Evolutionary conservation across 2,113 vertebrate genomes (phyloP).

Genomic region (Urocitellus parryii): DNA sequence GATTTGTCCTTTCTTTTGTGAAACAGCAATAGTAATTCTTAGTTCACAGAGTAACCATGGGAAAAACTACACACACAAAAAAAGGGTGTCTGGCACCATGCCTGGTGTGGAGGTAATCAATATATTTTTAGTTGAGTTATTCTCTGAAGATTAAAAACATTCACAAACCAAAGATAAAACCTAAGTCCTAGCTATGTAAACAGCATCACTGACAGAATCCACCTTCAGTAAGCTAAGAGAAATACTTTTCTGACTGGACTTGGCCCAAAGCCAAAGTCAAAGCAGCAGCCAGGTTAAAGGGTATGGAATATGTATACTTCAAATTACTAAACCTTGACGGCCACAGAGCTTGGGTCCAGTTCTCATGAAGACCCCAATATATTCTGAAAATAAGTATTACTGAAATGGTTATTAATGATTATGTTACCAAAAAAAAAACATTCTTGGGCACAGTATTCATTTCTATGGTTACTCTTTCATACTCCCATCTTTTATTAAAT

Average conservation of each 20-base stretch:
- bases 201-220: neutral
- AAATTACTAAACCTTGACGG: neutral
- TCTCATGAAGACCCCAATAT: neutral
- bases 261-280: conserved; percentile 19
- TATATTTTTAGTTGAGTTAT: neutral
- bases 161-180: neutral
- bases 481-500: neutral
- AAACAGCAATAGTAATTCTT: neutral
- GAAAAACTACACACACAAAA: neutral
- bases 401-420: neutral
- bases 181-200: neutral
- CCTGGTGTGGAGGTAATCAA: neutral
- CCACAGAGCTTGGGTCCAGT: neutral
- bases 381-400: conserved; percentile 16
- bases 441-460: neutral
- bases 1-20: neutral
- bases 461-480: neutral
- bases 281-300: neutral
- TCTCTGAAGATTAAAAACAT: neutral
- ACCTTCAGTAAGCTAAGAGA: neutral
- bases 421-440: neutral
- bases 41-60: neutral
- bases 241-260: neutral
- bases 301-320: neutral
- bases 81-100: neutral